Conservation (phyloP, 1,140 invertebrate species). For the Theocolax elegans region DNA sequence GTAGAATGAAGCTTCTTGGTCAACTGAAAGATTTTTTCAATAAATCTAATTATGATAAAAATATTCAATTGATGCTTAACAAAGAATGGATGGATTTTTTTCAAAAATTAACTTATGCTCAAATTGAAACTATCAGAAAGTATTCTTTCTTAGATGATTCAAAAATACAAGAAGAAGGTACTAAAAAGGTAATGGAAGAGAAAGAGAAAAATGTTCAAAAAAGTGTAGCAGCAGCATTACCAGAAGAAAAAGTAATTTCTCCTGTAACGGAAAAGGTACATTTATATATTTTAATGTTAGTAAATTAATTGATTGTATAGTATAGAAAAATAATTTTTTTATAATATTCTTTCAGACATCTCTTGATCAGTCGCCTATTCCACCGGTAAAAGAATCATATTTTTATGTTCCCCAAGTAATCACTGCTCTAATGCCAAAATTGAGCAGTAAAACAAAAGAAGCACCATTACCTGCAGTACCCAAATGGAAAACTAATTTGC, state of each 20-base stretch:
- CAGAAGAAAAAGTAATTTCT: constrained; percentile 23
- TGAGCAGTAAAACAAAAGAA: constrained; percentile 51
- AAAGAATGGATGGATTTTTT: constrained; percentile 69
- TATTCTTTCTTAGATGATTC: constrained; percentile 58
- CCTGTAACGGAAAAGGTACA: constrained; percentile 35
- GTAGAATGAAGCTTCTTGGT: constrained; percentile 67
- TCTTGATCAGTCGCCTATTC: no score
- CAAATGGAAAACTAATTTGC: constrained; percentile 63
- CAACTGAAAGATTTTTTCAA: constrained; percentile 66
- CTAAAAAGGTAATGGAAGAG: constrained; percentile 30
- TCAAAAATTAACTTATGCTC: constrained; percentile 61
- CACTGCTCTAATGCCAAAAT: constrained; percentile 55
- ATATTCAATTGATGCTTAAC: constrained; percentile 63
- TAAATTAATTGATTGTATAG: not conserved
- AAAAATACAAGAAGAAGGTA: constrained; percentile 45
- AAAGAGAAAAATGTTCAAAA: constrained; percentile 24
- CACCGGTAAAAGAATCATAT: constrained; percentile 24
- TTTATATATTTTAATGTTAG: not conserved
- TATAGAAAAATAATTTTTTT: not conserved
- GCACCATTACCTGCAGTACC: constrained; percentile 47
- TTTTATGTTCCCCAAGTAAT: constrained; percentile 58
- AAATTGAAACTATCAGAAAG: constrained; percentile 57
- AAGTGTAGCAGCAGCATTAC: constrained; percentile 11
- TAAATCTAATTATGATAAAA: constrained; percentile 66
- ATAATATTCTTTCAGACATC: not conserved